phyloP scores from a whole-genome alignment of 2,888 invertebrate species.

The Scaptomyza reducta region DNA sequence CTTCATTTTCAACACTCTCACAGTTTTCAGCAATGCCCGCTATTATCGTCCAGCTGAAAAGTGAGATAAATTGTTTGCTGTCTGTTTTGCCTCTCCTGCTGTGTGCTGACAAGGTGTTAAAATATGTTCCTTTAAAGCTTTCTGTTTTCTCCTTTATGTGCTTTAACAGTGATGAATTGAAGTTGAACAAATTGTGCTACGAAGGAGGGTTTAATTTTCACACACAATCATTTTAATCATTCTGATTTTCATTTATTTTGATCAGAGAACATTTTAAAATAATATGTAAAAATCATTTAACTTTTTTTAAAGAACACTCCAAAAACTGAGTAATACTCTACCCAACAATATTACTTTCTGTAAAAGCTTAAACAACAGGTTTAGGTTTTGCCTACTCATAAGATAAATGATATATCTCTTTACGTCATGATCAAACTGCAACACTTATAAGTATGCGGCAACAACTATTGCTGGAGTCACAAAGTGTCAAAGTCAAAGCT shows the following conservation, averaged over 20 bases:
- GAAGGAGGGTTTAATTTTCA: too few species aligned
- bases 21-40: neutral
- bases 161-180: neutral
- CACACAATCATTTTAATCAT: too few species aligned
- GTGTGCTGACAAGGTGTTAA: constrained; percentile 3
- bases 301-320: too few species aligned
- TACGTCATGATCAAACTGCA: constrained; percentile 26
- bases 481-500: constrained; percentile 60
- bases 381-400: neutral
- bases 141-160: too few species aligned
- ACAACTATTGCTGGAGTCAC: constrained; percentile 12
- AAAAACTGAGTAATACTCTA: neutral
- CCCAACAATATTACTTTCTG: neutral
- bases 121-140: neutral
- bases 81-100: constrained; percentile 5
- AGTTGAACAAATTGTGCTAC: neutral
- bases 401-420: constrained; percentile 19
- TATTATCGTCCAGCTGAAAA: neutral
- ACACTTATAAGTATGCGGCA: constrained; percentile 10
- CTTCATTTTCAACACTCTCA: neutral
- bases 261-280: too few species aligned
- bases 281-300: too few species aligned
- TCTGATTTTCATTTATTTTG: too few species aligned
- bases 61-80: constrained; percentile 1
- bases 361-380: neutral